A percentile compares a stretch with the other conserved stretches of the same genome.
Evolutionary conservation across 2,888 invertebrate species (phyloP).

Genomic region (Bhutanitis thaidina): DNA sequence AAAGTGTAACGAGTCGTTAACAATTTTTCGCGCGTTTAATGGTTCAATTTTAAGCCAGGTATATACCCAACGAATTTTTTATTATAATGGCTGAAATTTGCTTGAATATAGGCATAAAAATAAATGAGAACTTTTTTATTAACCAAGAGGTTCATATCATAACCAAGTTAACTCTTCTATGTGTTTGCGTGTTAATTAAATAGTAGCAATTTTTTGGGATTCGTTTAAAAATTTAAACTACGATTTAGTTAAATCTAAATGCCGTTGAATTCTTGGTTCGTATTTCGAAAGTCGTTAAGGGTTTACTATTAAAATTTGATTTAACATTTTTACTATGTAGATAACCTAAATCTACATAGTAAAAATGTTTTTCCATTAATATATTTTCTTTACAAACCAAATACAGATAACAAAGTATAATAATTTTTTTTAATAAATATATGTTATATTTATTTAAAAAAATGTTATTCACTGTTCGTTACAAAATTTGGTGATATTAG

Average conservation of each 20-base stretch:
- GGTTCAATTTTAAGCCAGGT: constrained; percentile 13
- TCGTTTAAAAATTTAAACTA: constrained; percentile 13
- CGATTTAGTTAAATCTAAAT: constrained; percentile 11
- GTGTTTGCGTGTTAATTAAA: constrained; percentile 7
- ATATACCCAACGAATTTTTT: constrained; percentile 11
- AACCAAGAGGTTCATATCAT: neutral
- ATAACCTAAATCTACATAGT: no score
- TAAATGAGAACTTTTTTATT: constrained; percentile 10
- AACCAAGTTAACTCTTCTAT: constrained; percentile 13
- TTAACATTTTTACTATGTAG: no score
- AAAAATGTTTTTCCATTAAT: no score
- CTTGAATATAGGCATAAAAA: constrained; percentile 5
- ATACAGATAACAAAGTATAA: no score
- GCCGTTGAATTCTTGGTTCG: neutral
- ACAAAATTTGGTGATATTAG: no score
- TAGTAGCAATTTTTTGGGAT: neutral
- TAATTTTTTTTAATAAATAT: no score
- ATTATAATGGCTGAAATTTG: constrained; percentile 4
- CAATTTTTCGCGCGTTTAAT: constrained; percentile 17
- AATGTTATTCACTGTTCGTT: no score
- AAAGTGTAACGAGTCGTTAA: constrained; percentile 25
- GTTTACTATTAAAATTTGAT: no score
- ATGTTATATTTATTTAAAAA: no score
- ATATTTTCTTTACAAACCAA: no score
- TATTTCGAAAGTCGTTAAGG: neutral